These are phyloP conservation scores for Leucopsar rothschildi DNA, from an alignment of 2,113 vertebrate genomes.

Conservation along the genomic window DNA sequence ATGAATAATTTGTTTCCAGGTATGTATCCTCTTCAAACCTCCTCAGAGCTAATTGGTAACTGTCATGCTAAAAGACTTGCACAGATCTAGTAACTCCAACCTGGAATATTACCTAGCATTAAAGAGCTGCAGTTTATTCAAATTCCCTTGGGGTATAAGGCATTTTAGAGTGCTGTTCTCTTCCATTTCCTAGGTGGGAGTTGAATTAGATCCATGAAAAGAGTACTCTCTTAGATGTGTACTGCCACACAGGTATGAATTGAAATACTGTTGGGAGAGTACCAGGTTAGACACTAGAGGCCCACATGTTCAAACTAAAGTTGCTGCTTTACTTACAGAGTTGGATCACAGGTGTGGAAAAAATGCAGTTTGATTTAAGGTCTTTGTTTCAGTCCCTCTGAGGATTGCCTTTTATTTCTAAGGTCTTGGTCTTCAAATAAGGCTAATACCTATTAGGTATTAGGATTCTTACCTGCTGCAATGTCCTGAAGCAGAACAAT, in stretches of 20 bases:
- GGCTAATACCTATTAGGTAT: background rate
- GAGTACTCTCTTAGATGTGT: background rate
- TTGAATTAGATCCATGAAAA: background rate
- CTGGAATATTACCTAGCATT: background rate
- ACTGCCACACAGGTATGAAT: background rate
- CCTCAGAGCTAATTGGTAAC: background rate
- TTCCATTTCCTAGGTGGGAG: background rate
- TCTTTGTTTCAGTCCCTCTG: background rate
- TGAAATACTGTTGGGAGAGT: background rate
- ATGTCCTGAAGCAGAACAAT: background rate
- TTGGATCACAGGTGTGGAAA: background rate
- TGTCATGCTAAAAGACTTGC: background rate
- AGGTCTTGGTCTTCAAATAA: background rate
- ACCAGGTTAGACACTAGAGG: background rate
- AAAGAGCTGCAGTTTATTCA: background rate
- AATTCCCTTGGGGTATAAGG: background rate
- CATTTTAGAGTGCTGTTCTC: background rate
- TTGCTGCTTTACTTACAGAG: background rate
- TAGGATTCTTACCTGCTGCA: background rate
- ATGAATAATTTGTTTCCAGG: background rate
- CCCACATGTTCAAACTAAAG: background rate
- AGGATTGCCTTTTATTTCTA: background rate
- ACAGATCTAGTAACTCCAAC: background rate
- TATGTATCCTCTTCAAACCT: background rate
- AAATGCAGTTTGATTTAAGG: background rate